Evolutionary conservation across 2,797 vertebrate genomes (phyloP).

Genomic region (Myiotriccus ornatus): DNA sequence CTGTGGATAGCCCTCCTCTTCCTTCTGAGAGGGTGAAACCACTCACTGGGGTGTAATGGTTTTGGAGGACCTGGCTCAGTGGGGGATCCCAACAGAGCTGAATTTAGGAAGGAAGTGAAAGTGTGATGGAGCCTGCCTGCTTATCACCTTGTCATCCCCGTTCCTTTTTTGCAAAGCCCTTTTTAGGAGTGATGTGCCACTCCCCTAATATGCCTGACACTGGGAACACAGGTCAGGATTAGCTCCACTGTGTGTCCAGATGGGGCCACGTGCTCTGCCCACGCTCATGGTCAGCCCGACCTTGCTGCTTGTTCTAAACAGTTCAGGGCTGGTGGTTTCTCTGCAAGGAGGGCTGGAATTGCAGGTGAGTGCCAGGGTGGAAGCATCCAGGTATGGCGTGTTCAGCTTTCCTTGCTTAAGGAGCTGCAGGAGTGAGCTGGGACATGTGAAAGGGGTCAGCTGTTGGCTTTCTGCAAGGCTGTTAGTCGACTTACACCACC

Average conservation of each 20-base stretch:
- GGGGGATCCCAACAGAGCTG: not conserved
- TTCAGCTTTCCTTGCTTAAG: not conserved
- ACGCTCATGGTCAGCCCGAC: not conserved
- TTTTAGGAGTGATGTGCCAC: rapidly evolving
- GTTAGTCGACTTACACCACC: not conserved
- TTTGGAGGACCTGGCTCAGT: not conserved
- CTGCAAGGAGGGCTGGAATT: not conserved
- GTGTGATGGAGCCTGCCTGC: rapidly evolving
- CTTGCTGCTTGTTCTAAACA: not conserved
- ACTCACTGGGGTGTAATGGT: not conserved
- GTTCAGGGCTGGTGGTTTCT: not conserved
- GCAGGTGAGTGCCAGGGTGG: not conserved
- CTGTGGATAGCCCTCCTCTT: not conserved
- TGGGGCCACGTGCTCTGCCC: rapidly evolving
- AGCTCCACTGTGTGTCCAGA: not conserved
- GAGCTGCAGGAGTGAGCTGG: not conserved
- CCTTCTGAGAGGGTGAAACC: not conserved
- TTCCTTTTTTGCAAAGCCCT: not conserved
- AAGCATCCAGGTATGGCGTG: not conserved
- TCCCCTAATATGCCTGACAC: rapidly evolving
- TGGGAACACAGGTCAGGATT: rapidly evolving
- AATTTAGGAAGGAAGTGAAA: not conserved
- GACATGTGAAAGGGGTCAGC: slow-evolving; percentile 40
- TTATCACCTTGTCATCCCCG: rapidly evolving
- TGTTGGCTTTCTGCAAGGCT: not conserved